These are phyloP conservation scores for Andrena cerasifolii DNA, from an alignment of 1,140 invertebrate genomes.

Conservation along the genomic window DNA sequence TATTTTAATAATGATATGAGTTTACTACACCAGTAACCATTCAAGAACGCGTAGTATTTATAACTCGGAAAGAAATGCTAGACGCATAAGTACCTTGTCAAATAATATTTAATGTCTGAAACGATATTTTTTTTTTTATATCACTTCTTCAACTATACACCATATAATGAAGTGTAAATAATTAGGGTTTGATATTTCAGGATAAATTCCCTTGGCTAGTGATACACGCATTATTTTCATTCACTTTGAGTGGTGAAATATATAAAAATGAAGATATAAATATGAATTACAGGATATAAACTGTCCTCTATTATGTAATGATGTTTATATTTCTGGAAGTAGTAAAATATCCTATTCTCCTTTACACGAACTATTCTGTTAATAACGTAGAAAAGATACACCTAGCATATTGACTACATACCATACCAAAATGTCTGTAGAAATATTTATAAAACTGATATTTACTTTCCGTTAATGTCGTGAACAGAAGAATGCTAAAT, in stretches of 20 bases:
- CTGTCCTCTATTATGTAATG: background rate
- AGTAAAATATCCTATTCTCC: conserved; percentile 22
- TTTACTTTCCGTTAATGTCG: background rate
- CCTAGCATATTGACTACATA: background rate
- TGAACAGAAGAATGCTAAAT: background rate
- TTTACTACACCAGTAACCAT: conserved; percentile 72
- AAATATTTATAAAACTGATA: background rate
- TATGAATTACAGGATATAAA: conserved; percentile 1
- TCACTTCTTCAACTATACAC: conserved; percentile 14
- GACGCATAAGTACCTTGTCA: conserved; percentile 28
- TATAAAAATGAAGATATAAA: background rate
- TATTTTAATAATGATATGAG: conserved; percentile 79
- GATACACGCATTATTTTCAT: conserved; percentile 17
- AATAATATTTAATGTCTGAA: conserved; percentile 31
- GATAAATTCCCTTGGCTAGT: background rate
- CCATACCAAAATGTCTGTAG: background rate
- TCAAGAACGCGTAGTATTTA: conserved; percentile 62
- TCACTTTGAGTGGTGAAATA: background rate
- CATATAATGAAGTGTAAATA: conserved; percentile 7
- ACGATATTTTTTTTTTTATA: background rate
- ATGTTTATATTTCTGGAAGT: conserved; percentile 15
- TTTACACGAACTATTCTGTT: background rate
- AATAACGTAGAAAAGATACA: conserved; percentile 19
- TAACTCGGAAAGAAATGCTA: conserved; percentile 63
- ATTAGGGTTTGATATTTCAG: conserved; percentile 28